Evolutionary conservation across 2,113 vertebrate genomes (phyloP).

Genomic region (Nansenia antarctica): DNA sequence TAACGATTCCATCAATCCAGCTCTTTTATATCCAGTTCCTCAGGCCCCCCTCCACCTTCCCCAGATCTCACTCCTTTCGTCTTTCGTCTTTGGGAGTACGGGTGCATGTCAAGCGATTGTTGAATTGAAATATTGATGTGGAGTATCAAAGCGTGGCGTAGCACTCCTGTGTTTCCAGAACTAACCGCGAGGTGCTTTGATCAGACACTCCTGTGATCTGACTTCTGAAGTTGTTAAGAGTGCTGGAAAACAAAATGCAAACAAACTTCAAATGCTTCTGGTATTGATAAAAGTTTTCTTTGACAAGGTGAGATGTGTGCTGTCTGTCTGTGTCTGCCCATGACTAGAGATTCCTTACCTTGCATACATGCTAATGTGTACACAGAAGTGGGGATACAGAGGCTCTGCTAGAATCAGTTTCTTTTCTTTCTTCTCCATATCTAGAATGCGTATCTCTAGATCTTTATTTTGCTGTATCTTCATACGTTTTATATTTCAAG

Average conservation of each 20-base stretch:
- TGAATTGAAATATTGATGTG: conserved; percentile 86
- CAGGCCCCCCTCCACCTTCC: conserved; percentile 39
- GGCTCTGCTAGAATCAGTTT: no score
- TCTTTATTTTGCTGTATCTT: background rate
- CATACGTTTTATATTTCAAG: background rate
- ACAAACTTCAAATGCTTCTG: conserved; percentile 83
- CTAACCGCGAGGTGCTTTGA: conserved; percentile 83
- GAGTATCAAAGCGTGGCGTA: conserved; percentile 83
- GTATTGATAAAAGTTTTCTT: conserved; percentile 82
- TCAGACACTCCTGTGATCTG: conserved; percentile 83
- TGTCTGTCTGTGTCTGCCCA: conserved; percentile 62
- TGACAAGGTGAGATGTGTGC: conserved; percentile 71
- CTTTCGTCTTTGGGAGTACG: conserved; percentile 76
- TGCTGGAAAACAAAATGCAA: conserved; percentile 84
- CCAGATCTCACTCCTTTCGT: conserved; percentile 55
- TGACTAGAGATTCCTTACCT: conserved; percentile 61
- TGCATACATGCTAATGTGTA: conserved; percentile 62
- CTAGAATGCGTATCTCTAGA: background rate
- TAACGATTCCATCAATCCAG: conserved; percentile 42
- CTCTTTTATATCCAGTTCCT: conserved; percentile 46
- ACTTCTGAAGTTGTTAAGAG: conserved; percentile 86
- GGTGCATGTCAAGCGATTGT: conserved; percentile 83
- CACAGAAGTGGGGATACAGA: conserved; percentile 38
- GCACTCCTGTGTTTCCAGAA: conserved; percentile 83
- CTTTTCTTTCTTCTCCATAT: conserved; percentile 24